phyloP scores from a whole-genome alignment of 2,888 invertebrate species.

The Entomobrya proxima region DNA sequence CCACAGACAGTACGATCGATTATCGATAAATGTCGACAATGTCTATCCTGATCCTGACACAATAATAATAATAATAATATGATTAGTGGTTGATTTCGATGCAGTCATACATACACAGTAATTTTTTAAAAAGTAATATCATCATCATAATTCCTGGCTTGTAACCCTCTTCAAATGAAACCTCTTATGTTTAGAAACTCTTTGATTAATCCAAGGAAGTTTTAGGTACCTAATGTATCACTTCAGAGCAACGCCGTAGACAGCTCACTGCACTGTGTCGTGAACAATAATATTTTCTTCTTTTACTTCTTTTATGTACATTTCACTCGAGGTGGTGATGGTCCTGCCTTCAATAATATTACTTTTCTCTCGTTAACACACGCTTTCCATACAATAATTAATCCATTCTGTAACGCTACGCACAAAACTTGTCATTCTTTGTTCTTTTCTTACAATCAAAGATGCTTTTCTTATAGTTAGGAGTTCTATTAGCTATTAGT shows the following conservation, averaged over 20 bases:
- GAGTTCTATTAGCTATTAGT: background rate
- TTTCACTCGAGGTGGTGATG: slow-evolving; percentile 1
- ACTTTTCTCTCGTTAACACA: background rate
- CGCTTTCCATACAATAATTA: background rate
- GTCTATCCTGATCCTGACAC: background rate
- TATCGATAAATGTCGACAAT: background rate
- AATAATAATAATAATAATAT: slow-evolving; percentile 6
- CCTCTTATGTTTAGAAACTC: slow-evolving; percentile 34
- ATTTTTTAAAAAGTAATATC: slow-evolving; percentile 23
- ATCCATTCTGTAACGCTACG: background rate
- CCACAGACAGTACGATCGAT: slow-evolving; percentile 7
- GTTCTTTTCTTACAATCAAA: slow-evolving; percentile 13
- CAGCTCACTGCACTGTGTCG: slow-evolving; percentile 39
- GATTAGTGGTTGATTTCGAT: slow-evolving; percentile 45
- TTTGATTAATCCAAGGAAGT: slow-evolving; percentile 55
- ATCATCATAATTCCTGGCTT: slow-evolving; percentile 18
- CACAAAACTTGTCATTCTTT: slow-evolving; percentile 23
- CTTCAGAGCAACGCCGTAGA: slow-evolving; percentile 61
- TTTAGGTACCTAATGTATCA: slow-evolving; percentile 70
- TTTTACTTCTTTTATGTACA: background rate
- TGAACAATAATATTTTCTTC: slow-evolving; percentile 35
- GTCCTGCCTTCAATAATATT: background rate
- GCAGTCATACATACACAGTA: slow-evolving; percentile 41
- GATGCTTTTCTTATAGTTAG: background rate
- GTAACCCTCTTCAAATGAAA: background rate